A percentile compares a stretch with the other conserved stretches of the same genome.
Conservation (phyloP, 2,888 invertebrate species). For the Clistopyga incitator region DNA sequence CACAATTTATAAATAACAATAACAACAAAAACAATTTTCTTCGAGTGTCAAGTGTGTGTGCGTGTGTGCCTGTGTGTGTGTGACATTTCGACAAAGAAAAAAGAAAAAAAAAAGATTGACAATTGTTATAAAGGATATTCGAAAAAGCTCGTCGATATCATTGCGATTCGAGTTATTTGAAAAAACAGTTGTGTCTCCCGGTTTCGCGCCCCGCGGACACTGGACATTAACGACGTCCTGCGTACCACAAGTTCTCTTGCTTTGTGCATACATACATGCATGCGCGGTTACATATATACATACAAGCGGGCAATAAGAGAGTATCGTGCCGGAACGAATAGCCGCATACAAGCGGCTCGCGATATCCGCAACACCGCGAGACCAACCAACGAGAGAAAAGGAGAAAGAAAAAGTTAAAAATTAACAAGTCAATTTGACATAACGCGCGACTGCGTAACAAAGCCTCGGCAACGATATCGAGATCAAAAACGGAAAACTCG, state of each 20-base stretch:
- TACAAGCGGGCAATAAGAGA: conserved; percentile 1
- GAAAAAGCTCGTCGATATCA: conserved; percentile 28
- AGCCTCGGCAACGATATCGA: neutral
- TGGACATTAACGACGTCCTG: conserved; percentile 18
- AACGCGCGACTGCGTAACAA: neutral
- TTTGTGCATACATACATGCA: conserved; percentile 19
- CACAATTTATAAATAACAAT: neutral
- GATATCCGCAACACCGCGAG: conserved; percentile 51
- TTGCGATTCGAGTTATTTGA: neutral
- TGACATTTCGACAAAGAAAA: neutral
- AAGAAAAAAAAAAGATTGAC: neutral
- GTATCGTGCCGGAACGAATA: conserved; percentile 59
- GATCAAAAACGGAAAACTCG: neutral
- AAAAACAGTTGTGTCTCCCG: neutral
- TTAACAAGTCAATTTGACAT: neutral
- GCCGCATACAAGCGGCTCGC: conserved; percentile 23
- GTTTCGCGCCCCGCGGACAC: conserved; percentile 27
- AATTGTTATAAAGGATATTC: neutral
- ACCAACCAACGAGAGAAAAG: conserved; percentile 18
- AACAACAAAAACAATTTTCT: neutral
- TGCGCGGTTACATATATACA: conserved; percentile 4
- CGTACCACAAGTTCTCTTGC: conserved; percentile 60
- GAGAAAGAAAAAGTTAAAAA: neutral
- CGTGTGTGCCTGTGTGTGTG: neutral
- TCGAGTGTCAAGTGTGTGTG: neutral